These are phyloP conservation scores for Acridotheres tristis DNA, from an alignment of 2,797 vertebrate genomes.

Conservation along the genomic window DNA sequence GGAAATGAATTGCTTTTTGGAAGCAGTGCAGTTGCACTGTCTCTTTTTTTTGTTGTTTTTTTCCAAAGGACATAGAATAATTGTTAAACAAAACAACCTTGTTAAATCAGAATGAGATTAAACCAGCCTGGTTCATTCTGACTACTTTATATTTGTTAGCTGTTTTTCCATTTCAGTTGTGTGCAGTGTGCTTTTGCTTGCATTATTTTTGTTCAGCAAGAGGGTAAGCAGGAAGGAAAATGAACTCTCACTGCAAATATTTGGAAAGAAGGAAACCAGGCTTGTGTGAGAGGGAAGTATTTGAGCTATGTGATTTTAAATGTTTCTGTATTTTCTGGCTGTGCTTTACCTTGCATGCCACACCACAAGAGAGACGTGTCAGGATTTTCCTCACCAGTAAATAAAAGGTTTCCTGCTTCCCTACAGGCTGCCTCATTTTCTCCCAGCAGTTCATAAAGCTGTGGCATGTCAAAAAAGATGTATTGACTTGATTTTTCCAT, in stretches of 20 bases:
- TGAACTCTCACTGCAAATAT: background rate
- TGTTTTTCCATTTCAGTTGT: background rate
- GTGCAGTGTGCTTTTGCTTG: background rate
- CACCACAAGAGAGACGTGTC: background rate
- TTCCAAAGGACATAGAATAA: background rate
- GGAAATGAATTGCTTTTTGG: background rate
- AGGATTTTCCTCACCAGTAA: background rate
- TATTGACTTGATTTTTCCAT: conserved; percentile 57
- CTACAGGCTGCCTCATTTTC: conserved; percentile 21
- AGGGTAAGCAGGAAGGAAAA: background rate
- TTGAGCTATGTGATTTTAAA: background rate
- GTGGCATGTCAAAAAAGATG: background rate
- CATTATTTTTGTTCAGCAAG: background rate
- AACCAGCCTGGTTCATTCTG: background rate
- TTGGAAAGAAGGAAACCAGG: background rate
- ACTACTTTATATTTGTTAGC: background rate
- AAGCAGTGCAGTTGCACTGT: background rate
- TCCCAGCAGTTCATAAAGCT: conserved; percentile 56
- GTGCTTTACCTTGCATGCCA: background rate
- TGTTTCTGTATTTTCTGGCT: background rate
- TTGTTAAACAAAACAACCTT: background rate
- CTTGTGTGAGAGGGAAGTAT: background rate
- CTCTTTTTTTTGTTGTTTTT: background rate
- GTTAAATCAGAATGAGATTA: conserved; percentile 27
- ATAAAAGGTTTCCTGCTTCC: conserved; percentile 17